phyloP scores from a whole-genome alignment of 35 echinoderm and acorn worm genomes.

The Eucidaris tribuloides region DNA sequence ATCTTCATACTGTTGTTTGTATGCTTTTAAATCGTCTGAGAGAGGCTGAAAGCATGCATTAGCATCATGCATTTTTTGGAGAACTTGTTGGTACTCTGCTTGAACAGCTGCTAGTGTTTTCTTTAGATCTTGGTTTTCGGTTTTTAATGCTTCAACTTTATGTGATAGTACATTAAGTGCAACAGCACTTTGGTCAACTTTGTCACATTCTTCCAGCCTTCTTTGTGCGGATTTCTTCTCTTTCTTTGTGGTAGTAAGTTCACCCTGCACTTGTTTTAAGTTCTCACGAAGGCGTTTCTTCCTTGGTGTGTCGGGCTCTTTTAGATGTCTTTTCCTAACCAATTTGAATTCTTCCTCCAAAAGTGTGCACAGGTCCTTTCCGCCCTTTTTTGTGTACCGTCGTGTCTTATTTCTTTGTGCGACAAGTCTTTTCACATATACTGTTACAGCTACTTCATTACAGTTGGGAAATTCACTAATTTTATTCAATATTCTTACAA shows the following conservation, averaged over 20 bases:
- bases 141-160: not conserved
- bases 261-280: not conserved
- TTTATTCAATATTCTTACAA: not conserved
- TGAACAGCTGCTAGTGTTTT: not conserved
- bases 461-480: not conserved
- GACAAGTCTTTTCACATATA: not conserved
- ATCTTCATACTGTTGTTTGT: too few species aligned
- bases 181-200: not conserved
- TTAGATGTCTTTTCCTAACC: not conserved
- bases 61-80: too few species aligned
- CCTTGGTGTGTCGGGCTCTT: not conserved
- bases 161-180: not conserved
- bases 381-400: not conserved
- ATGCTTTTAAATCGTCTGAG: too few species aligned
- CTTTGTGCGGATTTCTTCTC: not conserved
- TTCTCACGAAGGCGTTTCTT: not conserved
- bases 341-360: not conserved
- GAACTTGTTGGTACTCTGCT: too few species aligned
- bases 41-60: too few species aligned
- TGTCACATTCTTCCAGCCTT: not conserved
- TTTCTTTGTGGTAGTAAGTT: too few species aligned
- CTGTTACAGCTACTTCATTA: not conserved
- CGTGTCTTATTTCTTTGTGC: not conserved
- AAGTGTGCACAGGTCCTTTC: not conserved
- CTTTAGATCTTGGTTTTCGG: not conserved